phyloP scores from a whole-genome alignment of 2,888 invertebrate species.

The Leptinotarsa juncta region DNA sequence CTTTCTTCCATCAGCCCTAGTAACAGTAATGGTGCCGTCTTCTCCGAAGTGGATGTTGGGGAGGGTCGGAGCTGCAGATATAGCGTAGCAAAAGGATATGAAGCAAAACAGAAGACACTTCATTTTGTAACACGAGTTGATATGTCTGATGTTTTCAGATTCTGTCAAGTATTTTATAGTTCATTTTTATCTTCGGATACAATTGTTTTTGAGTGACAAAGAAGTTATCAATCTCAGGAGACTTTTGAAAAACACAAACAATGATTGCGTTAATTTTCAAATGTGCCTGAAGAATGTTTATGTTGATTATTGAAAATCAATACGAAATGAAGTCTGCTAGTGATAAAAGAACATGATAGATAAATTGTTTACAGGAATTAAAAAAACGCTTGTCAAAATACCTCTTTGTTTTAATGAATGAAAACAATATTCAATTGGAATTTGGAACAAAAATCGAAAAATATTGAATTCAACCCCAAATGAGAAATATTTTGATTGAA shows the following conservation, averaged over 20 bases:
- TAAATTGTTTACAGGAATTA: too few species aligned
- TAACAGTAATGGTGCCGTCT: conserved; percentile 50
- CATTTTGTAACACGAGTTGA: conserved; percentile 36
- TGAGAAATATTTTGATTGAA: too few species aligned
- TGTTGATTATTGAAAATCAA: too few species aligned
- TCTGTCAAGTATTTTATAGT: neutral
- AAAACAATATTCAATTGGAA: too few species aligned
- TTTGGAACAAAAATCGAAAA: too few species aligned
- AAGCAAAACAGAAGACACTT: conserved; percentile 43
- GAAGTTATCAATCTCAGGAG: neutral
- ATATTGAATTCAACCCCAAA: too few species aligned
- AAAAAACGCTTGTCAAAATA: too few species aligned
- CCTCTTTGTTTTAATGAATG: too few species aligned
- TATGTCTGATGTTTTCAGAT: neutral
- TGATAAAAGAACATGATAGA: too few species aligned
- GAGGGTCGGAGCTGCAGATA: conserved; percentile 28
- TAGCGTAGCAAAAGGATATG: conserved; percentile 39
- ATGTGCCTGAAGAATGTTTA: too few species aligned
- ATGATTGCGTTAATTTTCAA: neutral
- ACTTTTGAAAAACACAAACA: neutral
- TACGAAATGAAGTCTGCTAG: too few species aligned
- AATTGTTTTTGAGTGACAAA: neutral
- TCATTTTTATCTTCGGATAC: neutral
- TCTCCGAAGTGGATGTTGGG: conserved; percentile 44
- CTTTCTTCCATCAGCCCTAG: conserved; percentile 40